These are phyloP conservation scores for Solea solea DNA, from an alignment of 2,113 vertebrate genomes.

Conservation along the genomic window DNA sequence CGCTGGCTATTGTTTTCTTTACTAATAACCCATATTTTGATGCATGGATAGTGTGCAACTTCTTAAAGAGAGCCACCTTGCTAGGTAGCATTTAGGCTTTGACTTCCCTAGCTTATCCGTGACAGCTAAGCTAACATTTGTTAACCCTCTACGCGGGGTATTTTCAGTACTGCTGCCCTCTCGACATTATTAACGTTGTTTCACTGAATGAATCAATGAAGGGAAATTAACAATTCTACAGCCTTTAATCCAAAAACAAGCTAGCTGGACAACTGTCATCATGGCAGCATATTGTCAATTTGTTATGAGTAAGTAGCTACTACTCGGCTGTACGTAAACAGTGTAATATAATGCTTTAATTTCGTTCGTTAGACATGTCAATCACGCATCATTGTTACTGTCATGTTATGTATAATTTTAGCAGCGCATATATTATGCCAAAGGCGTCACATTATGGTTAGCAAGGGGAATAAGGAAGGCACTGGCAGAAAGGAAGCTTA, in stretches of 20 bases:
- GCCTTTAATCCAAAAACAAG: slow-evolving; percentile 7
- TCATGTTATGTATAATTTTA: background rate
- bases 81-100: slow-evolving; percentile 36
- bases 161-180: background rate
- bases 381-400: background rate
- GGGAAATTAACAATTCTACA: background rate
- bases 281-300: slow-evolving; percentile 28
- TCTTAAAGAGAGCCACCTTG: slow-evolving; percentile 10
- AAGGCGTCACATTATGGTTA: slow-evolving; percentile 52
- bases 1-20: background rate
- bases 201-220: background rate
- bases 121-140: slow-evolving; percentile 42
- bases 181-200: slow-evolving; percentile 3
- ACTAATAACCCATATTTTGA: background rate
- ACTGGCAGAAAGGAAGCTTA: too few relatives aligned
- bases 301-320: slow-evolving; percentile 26
- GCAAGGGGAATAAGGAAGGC: too few relatives aligned
- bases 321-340: slow-evolving; percentile 43
- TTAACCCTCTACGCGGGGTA: slow-evolving; percentile 4
- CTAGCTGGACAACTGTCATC: slow-evolving; percentile 62
- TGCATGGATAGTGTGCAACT: background rate
- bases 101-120: slow-evolving; percentile 72
- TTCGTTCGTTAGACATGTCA: background rate
- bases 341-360: background rate
- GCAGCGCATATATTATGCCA: slow-evolving; percentile 47